phyloP scores from a whole-genome alignment of 2,888 invertebrate species.

The Teleiodes luculella region DNA sequence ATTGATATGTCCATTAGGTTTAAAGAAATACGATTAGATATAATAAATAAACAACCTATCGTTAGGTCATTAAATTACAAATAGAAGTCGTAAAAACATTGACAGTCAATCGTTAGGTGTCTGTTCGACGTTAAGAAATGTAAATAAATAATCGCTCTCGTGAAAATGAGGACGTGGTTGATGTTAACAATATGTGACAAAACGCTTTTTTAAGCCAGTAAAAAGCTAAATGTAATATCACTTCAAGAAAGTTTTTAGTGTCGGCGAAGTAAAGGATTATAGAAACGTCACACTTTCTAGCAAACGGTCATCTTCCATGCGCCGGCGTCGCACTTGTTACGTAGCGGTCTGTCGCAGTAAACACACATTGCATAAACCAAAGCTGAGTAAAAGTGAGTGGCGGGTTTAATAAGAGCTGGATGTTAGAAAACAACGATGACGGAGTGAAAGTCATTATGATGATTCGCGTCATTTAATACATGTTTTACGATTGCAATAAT shows the following conservation, averaged over 20 bases:
- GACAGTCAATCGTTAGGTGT: too few species aligned
- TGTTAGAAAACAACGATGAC: conserved; percentile 8
- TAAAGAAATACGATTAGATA: too few species aligned
- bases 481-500: conserved; percentile 12
- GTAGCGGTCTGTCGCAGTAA: conserved; percentile 3
- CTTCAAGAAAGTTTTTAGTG: neutral
- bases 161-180: neutral
- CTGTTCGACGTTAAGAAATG: too few species aligned
- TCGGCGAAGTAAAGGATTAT: neutral
- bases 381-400: conserved; percentile 13
- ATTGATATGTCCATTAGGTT: too few species aligned
- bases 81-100: neutral
- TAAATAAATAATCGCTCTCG: too few species aligned
- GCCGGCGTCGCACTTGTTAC: neutral
- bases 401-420: conserved; percentile 15
- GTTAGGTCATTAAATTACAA: too few species aligned
- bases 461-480: conserved; percentile 18
- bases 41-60: too few species aligned
- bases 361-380: conserved; percentile 16
- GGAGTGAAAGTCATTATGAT: conserved; percentile 18
- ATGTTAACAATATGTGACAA: neutral
- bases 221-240: neutral
- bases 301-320: neutral
- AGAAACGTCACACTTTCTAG: neutral
- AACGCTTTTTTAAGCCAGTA: neutral